phyloP scores from a whole-genome alignment of 1,140 invertebrate genomes.

The Gryon sp. region DNA sequence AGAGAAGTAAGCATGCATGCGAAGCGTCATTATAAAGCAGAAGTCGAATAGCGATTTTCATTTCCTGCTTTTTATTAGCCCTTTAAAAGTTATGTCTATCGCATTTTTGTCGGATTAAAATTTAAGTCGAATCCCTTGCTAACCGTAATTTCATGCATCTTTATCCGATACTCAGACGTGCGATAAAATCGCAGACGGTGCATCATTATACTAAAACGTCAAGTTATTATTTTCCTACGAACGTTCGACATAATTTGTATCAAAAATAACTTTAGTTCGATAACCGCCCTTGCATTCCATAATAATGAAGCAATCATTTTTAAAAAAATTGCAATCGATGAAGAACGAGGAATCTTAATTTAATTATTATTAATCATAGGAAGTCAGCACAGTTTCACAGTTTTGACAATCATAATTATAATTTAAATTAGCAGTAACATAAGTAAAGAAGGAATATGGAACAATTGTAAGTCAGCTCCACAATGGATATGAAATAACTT shows the following conservation, averaged over 20 bases:
- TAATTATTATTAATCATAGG: no score
- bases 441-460: no score
- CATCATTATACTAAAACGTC: slow-evolving; percentile 29
- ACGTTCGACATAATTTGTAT: slow-evolving; percentile 17
- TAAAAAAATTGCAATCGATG: no score
- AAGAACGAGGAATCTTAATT: no score
- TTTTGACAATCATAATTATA: no score
- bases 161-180: slow-evolving; percentile 51
- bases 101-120: slow-evolving; percentile 75
- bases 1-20: slow-evolving; percentile 52
- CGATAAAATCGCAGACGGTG: slow-evolving; percentile 53
- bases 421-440: no score
- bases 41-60: slow-evolving; percentile 67
- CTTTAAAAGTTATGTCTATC: slow-evolving; percentile 74
- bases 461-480: no score
- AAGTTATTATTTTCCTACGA: slow-evolving; percentile 34
- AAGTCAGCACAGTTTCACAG: no score
- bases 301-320: no score
- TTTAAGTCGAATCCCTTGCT: slow-evolving; percentile 68
- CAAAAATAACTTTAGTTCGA: slow-evolving; percentile 16
- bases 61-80: slow-evolving; percentile 73
- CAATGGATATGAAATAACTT: no score
- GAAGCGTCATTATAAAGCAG: slow-evolving; percentile 62
- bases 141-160: slow-evolving; percentile 53
- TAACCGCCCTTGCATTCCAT: no score